Percentiles rank a stretch among this genome's conserved stretches.
Evolutionary conservation across 92 coral and sea anemone species (phyloP).

Genomic region (Phenganax subtilis): DNA sequence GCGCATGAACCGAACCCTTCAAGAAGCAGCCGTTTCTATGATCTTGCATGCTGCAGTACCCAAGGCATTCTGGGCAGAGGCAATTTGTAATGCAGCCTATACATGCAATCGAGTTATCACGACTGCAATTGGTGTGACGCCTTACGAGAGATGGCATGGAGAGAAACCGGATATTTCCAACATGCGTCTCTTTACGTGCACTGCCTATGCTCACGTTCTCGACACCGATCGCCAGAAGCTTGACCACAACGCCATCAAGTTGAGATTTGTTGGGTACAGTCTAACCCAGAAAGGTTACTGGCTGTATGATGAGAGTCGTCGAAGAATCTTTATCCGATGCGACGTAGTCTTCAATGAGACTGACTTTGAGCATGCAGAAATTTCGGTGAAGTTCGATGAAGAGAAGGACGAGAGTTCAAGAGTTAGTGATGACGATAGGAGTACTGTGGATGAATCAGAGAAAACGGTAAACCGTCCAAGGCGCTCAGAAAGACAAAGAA

Average conservation of each 20-base stretch:
- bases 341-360: conserved; percentile 48
- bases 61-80: conserved; percentile 52
- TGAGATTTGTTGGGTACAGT: conserved; percentile 50
- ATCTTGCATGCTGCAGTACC: conserved; percentile 51
- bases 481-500: conserved; percentile 2
- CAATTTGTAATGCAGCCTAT: conserved; percentile 36
- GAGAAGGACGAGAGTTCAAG: no score
- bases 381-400: not conserved
- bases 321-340: conserved; percentile 48
- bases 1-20: conserved; percentile 49
- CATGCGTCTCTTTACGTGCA: conserved; percentile 46
- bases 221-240: conserved; percentile 33
- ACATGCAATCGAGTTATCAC: conserved; percentile 21
- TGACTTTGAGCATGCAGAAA: conserved; percentile 31
- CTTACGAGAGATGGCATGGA: conserved; percentile 48
- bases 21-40: conserved; percentile 56
- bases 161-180: conserved; percentile 46
- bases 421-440: no score
- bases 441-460: no score
- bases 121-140: conserved; percentile 11
- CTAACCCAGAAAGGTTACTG: conserved; percentile 45
- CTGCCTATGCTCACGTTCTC: conserved; percentile 47
- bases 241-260: conserved; percentile 40
- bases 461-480: no score
- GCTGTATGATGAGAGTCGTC: conserved; percentile 42